Base-by-base conservation (phyloP, 2,113 vertebrate species). In the Vimba vimba region DNA sequence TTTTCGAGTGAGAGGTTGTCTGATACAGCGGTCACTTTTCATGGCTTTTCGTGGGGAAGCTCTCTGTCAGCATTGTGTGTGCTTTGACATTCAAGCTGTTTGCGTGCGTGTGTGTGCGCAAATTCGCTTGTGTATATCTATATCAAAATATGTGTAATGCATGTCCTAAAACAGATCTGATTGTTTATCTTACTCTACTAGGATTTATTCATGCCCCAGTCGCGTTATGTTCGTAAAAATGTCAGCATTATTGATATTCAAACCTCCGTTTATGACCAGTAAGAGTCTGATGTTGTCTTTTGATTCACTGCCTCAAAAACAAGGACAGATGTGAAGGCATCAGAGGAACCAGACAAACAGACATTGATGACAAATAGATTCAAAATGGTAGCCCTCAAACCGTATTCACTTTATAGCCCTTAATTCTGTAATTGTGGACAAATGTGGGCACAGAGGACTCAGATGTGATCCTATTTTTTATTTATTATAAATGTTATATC, bases 21-120 rank as follows among this genome's bases (percentile, higher is more conserved):
- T 83, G 25, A 86, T 13, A 19, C 71, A 10, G 30, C 74, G 79
- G 86, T 85, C 62, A 59, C 45, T 45, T 79, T 71, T 30, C 64
- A 71, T 30, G 62, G 47, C 45, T 21, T 83, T 73, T 57, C 0
- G 6, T 17, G 13, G 33, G 3, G 23, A 30, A 45, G 75, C 73
- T 39, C 30, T 52, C 60, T 47, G 60, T 47, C 57, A 76, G 59
- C 39, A 62, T 39, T 66, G 23, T 71, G 47, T 85, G 73, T 57
- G 33, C 27, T 69, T 66, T 69, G 79, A 81, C 27, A 33, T 30
- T 52, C 62, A 82, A 21, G 45, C 62, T 82, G 25, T 30, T 36
- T 2, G 30, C 33, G 19, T 64, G 6, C 69, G 62, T 33, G 19
- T 19, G 6, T n/a, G 39, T 5, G 57, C 2, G 0, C 17, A 5